Conservation (phyloP, 1,140 invertebrate genomes). For the Ceratina australensis region DNA sequence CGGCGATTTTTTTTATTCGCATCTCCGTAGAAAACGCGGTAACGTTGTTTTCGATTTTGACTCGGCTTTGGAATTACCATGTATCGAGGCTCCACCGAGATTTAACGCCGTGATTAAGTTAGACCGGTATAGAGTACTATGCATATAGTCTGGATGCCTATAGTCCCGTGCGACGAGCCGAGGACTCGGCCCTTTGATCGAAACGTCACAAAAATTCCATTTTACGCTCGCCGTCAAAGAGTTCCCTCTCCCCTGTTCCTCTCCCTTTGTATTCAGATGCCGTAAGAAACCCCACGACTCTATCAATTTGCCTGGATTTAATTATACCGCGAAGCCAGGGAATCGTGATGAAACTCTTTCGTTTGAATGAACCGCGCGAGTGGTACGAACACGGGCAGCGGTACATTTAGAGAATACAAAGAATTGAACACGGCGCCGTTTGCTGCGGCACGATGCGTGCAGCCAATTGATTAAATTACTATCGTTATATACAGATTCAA, state of each 20-base stretch:
- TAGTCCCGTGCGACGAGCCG: slow-evolving; percentile 7
- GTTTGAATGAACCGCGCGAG: slow-evolving; percentile 26
- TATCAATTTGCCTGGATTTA: slow-evolving; percentile 58
- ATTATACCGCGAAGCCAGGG: slow-evolving; percentile 54
- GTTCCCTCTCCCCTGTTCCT: slow-evolving; percentile 23
- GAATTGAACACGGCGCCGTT: too few relatives aligned
- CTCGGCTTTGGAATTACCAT: too few relatives aligned
- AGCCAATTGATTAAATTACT: slow-evolving; percentile 5
- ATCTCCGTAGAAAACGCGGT: too few relatives aligned
- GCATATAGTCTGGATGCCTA: too few relatives aligned
- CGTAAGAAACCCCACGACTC: slow-evolving; percentile 48
- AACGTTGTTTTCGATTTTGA: too few relatives aligned
- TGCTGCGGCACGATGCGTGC: too few relatives aligned
- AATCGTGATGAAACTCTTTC: slow-evolving; percentile 42
- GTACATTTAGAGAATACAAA: neutral
- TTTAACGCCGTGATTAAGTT: slow-evolving; percentile 41
- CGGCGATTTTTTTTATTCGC: too few relatives aligned
- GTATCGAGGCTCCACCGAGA: neutral
- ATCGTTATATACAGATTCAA: slow-evolving; percentile 1
- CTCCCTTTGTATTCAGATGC: slow-evolving; percentile 20
- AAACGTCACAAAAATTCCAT: slow-evolving; percentile 54
- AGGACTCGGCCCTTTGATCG: slow-evolving; percentile 50
- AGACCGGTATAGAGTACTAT: slow-evolving; percentile 16
- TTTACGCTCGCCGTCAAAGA: slow-evolving; percentile 42
- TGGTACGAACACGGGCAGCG: neutral